These are phyloP conservation scores for Ciconia boyciana DNA, from an alignment of 2,113 vertebrate genomes.

Conservation along the genomic window DNA sequence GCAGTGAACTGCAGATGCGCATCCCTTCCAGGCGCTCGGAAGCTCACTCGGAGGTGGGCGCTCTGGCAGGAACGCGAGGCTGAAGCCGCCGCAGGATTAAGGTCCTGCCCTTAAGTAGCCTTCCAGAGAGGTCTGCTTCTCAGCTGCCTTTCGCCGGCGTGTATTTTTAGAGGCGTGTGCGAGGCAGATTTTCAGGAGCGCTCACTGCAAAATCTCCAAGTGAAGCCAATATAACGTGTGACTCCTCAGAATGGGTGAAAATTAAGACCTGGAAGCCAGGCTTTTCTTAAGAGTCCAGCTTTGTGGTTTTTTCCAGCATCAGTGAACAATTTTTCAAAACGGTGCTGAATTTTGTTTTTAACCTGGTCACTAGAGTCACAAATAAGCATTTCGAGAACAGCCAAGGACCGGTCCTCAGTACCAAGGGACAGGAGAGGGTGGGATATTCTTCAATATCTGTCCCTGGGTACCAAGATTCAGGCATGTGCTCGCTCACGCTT, in stretches of 20 bases:
- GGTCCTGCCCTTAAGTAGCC: rapidly evolving
- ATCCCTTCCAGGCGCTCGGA: not conserved
- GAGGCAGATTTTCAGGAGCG: not conserved
- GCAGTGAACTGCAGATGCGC: rapidly evolving
- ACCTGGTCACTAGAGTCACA: no score
- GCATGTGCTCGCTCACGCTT: rapidly evolving
- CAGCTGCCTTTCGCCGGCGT: rapidly evolving
- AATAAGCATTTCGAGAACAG: not conserved
- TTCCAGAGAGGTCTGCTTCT: rapidly evolving
- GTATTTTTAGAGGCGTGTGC: rapidly evolving
- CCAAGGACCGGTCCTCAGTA: rapidly evolving
- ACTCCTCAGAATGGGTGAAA: no score
- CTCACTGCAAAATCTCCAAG: no score
- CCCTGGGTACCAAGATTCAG: rapidly evolving
- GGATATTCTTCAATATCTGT: rapidly evolving
- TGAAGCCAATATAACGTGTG: not conserved
- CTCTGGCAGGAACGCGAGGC: not conserved
- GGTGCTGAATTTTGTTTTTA: not conserved
- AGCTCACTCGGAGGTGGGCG: no score
- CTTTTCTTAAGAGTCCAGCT: not conserved
- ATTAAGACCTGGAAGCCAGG: not conserved
- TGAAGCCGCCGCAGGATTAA: not conserved
- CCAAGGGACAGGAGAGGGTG: rapidly evolving
- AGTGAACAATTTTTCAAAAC: not conserved
- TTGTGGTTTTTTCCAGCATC: no score